Base-by-base conservation (phyloP, 2,888 invertebrate species). In the Acleris emargana region DNA sequence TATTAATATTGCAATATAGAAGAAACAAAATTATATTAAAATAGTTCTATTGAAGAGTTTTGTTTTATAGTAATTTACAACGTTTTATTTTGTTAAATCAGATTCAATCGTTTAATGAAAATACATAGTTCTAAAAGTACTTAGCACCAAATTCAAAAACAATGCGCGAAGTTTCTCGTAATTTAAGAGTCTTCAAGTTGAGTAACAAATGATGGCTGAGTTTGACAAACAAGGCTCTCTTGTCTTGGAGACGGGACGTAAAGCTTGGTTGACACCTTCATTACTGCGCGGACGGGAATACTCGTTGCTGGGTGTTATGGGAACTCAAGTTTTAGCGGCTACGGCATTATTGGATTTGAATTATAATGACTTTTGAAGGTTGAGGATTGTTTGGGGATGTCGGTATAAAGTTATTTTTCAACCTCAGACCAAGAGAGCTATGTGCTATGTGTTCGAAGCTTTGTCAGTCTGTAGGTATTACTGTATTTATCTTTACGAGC, bases 211-310 rank as follows among this genome's bases (percentile, higher is more conserved):
- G 72, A 76, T 75, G 70, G 70, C 58, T 72, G 71, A 67, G 70
- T 72, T 72, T 70, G 69, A 71, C 73, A 75, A 79, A 75, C 73
- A 74, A 72, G 76, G 73, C 59, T 71, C 73, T 71, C 73, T 69
- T 76, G 70, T 68, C 70, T 68, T 67, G 57, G 18, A 49, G 38
- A 58, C 76, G 87, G 85, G 88, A 88, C 84, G 76, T 76, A 78
- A 77, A 85, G 79, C 78, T 71, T 83, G 81, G 85, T 84, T 86
- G 87, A 87, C 86, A 82, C 83, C 82, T 87, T 87, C 84, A 88
- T 88, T 88, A 87, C 79, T 77, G 75, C 73, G 81, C 77, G 86
- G 87, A 88, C 86, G 82, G 81, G 75, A 86, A 86, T 85, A 84
- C 82, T 82, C 78, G 58, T 83, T 86, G 84, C 86, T 82, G 58